Conservation (phyloP, 2,888 invertebrate species). For the Heliconius cydno region DNA sequence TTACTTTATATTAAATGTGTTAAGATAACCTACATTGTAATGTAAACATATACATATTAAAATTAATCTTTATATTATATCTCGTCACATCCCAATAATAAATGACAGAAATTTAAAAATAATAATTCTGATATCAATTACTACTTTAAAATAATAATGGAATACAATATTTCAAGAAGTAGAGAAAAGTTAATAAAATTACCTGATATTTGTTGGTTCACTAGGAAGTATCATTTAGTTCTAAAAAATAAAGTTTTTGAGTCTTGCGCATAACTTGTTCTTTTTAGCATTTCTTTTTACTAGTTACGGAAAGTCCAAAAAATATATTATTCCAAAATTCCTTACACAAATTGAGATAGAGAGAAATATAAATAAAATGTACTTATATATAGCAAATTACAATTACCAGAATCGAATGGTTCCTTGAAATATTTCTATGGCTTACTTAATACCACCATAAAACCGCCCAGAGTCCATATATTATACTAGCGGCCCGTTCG, state of each 20-base stretch:
- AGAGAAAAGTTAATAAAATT: background rate
- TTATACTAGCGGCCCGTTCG: background rate
- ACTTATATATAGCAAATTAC: background rate
- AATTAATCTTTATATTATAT: conserved; percentile 17
- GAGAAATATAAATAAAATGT: background rate
- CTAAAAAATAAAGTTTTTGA: no score
- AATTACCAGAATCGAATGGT: background rate
- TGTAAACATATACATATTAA: conserved; percentile 27
- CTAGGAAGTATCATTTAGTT: no score
- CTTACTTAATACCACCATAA: background rate
- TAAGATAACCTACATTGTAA: conserved; percentile 43
- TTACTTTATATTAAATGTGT: background rate
- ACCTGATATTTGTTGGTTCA: background rate
- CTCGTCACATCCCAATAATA: conserved; percentile 23
- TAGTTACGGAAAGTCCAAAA: background rate
- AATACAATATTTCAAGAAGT: background rate
- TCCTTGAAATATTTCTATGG: background rate
- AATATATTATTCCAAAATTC: background rate
- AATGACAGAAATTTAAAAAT: background rate
- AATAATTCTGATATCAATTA: no score
- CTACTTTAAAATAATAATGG: no score
- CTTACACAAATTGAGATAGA: background rate
- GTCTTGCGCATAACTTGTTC: no score
- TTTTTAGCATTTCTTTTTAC: no score
- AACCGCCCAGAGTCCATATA: background rate